phyloP scores from a whole-genome alignment of 2,797 vertebrate species.

The Anguilla pacifica region DNA sequence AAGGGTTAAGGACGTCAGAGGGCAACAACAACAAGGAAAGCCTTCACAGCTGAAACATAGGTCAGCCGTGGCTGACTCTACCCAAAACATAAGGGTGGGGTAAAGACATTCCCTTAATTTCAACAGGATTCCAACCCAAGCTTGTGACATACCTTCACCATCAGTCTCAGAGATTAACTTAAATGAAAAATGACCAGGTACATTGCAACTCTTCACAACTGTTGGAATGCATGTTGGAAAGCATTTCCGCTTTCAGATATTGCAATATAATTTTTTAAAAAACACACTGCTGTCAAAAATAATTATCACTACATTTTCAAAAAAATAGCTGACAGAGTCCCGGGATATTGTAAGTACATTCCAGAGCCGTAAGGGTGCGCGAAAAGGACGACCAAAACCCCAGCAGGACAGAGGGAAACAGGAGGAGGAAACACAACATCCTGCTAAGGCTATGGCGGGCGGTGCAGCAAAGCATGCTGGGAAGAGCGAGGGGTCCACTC shows the following conservation, averaged over 20 bases:
- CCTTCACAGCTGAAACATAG: background rate
- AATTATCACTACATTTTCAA: no score
- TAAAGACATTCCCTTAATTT: background rate
- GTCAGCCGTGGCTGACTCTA: background rate
- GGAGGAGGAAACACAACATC: background rate
- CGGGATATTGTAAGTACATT: background rate
- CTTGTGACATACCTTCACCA: background rate
- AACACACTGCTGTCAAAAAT: no score
- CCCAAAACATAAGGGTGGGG: background rate
- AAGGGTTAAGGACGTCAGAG: background rate
- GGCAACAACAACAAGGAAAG: background rate
- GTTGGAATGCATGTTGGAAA: no score
- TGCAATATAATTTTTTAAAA: no score
- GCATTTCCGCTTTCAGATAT: no score
- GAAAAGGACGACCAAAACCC: background rate
- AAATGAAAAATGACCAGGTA: no score
- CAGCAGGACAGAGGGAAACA: background rate
- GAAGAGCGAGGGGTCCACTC: background rate
- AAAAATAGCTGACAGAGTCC: no score
- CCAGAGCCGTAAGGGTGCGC: background rate
- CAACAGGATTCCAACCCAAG: background rate
- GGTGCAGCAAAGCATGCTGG: background rate
- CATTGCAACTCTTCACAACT: no score
- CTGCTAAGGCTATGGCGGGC: background rate
- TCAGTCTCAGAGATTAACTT: no score